phyloP scores from a whole-genome alignment of 2,888 invertebrate species.

The Frankliniella intonsa region DNA sequence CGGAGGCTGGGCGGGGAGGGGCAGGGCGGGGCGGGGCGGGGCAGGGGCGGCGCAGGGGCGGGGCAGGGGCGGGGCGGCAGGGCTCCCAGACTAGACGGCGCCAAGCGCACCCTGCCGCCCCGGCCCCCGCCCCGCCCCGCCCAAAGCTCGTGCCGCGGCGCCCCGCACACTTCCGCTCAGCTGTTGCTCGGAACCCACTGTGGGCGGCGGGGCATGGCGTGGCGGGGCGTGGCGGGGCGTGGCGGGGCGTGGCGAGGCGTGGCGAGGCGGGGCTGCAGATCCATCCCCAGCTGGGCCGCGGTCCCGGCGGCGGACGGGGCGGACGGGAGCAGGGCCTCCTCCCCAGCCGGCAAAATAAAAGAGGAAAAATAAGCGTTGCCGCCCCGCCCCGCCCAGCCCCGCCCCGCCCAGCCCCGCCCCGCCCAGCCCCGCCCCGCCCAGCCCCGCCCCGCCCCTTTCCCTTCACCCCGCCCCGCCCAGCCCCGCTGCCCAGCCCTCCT shows the following conservation, averaged over 20 bases:
- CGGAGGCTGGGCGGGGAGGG: neutral
- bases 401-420: too few species aligned
- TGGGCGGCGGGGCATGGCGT: neutral
- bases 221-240: neutral
- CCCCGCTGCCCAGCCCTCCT: neutral
- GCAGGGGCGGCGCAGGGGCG: too few species aligned
- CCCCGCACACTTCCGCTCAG: conserved; percentile 15
- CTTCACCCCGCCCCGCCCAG: neutral
- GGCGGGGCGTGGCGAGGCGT: neutral
- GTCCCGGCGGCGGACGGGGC: too few species aligned
- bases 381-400: too few species aligned
- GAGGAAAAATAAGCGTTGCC: neutral
- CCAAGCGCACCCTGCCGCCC: neutral
- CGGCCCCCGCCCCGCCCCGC: neutral
- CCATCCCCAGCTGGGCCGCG: neutral
- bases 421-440: neutral
- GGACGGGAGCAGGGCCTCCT: neutral
- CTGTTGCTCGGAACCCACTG: conserved; percentile 15
- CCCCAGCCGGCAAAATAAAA: conserved; percentile 14
- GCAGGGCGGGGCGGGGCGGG: neutral
- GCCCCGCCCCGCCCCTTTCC: neutral
- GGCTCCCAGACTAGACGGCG: neutral
- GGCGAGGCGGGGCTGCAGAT: neutral
- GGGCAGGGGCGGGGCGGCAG: too few species aligned
- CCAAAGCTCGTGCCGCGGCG: neutral